Evolutionary conservation across 2,888 invertebrate genomes (phyloP), one percentile per base, ranked within the genome.

Genomic region (Melinopterus prodromus): DNA sequence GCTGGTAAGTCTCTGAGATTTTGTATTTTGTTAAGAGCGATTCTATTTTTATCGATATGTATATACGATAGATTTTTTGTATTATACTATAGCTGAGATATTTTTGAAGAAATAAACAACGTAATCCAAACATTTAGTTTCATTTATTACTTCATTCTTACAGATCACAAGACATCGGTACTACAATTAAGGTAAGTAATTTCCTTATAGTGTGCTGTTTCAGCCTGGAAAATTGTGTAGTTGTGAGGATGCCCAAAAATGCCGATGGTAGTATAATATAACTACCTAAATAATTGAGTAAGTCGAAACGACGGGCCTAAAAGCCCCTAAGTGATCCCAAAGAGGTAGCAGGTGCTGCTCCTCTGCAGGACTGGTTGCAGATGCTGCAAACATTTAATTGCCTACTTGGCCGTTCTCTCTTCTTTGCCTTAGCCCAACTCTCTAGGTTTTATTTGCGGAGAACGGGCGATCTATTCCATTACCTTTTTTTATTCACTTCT

Each of bases 321-420:
- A 82, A 82, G 81, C 81, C 78, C 82, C 80, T 81, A 83, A 82
- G 82, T 82, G 83, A 79, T 79, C 79, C 69, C 53, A 53, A 69
- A 75, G 80, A 82, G 83, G 82, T 82, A 81, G 80, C 82, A 82
- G 82, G 82, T 83, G 83, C 70, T 72, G 69, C 83, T 72, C 78
- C 26, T 78, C 83, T 84, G 86, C 84, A 84, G 84, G 84, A 83
- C 82, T 83, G 84, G 86, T 86, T 86, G 86, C 87, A 86, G 86
- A 85, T 86, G 86, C 83, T 85, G 79, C 72, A 75, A 80, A 35
- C 74, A 35, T 74, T 74, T 72, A 71, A 35, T 26, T 6, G 35
- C 16, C 74, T 36, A 53, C n/a, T 72, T 72, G 6, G 71, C 71
- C 71, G 26, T 7, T 71, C 26, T 71, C 71, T 71, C n/a, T 1